These are phyloP conservation scores for Formica exsecta DNA, from an alignment of 1,140 invertebrate species.

Conservation along the genomic window DNA sequence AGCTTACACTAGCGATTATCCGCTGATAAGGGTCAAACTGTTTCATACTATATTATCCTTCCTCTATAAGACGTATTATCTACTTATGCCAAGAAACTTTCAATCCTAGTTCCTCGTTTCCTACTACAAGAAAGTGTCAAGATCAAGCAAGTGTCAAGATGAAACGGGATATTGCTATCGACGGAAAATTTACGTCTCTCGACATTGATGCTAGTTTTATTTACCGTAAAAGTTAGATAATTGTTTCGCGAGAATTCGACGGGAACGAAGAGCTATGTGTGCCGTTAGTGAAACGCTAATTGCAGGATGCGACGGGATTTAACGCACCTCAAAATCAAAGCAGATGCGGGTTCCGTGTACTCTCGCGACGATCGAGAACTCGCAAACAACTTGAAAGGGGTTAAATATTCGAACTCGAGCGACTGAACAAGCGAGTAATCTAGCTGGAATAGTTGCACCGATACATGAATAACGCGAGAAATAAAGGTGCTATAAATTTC, in stretches of 20 bases:
- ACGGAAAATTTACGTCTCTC: neutral
- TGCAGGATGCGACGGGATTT: conserved; percentile 75
- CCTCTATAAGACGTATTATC: neutral
- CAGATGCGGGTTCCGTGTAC: conserved; percentile 73
- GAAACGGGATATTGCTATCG: neutral
- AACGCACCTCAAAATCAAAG: conserved; percentile 79
- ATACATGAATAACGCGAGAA: neutral
- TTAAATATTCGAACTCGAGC: neutral
- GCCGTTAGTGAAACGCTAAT: conserved; percentile 68
- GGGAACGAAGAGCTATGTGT: neutral
- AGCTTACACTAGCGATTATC: neutral
- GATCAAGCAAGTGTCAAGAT: neutral
- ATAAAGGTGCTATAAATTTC: neutral
- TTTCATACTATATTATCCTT: neutral
- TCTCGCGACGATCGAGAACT: neutral
- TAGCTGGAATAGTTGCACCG: conserved; percentile 13
- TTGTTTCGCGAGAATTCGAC: conserved; percentile 39
- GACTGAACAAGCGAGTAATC: conserved; percentile 31
- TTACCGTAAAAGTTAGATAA: conserved; percentile 48
- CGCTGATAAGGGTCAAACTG: neutral
- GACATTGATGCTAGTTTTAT: conserved; percentile 38
- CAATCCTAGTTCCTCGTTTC: neutral
- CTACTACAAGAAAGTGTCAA: neutral
- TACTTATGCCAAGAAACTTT: conserved; percentile 3
- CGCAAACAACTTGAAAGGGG: conserved; percentile 5